Conservation (phyloP, 1,140 invertebrate species). For the Drosophila prosaltans region DNA sequence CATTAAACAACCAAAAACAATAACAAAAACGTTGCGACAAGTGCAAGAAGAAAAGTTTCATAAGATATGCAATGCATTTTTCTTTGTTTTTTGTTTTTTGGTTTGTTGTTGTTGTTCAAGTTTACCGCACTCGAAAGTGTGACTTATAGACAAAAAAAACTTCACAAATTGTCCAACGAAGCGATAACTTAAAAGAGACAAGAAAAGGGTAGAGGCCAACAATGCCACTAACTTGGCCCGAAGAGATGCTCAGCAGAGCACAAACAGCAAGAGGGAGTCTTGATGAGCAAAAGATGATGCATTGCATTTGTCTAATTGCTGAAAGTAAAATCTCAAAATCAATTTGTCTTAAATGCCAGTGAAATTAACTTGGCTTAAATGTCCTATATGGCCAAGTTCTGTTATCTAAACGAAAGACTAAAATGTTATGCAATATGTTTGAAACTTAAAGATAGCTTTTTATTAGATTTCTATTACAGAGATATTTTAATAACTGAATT, state of each 20-base stretch:
- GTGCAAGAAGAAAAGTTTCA: conserved; percentile 1
- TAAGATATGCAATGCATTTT: conserved; percentile 9
- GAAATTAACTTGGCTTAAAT: not conserved
- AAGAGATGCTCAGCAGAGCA: conserved; percentile 39
- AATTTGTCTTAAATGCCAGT: not conserved
- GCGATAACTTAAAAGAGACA: conserved; percentile 33
- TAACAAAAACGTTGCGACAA: not conserved
- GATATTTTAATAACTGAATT: too few relatives aligned
- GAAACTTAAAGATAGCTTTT: too few relatives aligned
- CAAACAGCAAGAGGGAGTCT: conserved; percentile 32
- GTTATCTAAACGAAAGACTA: not conserved
- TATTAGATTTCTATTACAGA: too few relatives aligned
- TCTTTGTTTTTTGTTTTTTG: not conserved
- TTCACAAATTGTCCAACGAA: conserved; percentile 54
- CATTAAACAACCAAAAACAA: not conserved
- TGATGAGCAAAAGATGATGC: conserved; percentile 23
- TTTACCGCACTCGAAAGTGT: conserved; percentile 37
- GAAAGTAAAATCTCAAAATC: not conserved
- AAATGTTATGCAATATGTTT: too few relatives aligned
- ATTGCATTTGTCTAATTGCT: conserved; percentile 31
- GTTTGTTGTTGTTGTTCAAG: not conserved
- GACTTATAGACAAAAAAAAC: conserved; percentile 42
- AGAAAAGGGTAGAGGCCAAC: conserved; percentile 10
- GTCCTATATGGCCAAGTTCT: not conserved
- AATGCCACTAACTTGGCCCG: conserved; percentile 32